Percentiles rank a stretch among this genome's conserved stretches.
Evolutionary conservation across 1,140 invertebrate genomes (phyloP).

Genomic region (Wiebesia pumilae): DNA sequence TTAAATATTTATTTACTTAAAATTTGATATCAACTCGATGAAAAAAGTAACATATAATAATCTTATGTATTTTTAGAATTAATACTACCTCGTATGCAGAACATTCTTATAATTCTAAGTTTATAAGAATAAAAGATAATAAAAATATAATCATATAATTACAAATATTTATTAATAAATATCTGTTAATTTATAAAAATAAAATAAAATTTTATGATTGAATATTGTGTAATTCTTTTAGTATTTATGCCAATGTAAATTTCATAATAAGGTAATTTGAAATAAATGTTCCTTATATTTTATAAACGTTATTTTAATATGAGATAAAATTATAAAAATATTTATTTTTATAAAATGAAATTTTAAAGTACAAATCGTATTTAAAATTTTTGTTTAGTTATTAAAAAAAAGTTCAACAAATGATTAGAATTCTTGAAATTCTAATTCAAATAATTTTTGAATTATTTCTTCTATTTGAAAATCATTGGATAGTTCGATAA

Average conservation of each 20-base stretch:
- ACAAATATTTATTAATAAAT: constrained; percentile 38
- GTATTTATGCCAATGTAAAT: neutral
- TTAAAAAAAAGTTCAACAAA: neutral
- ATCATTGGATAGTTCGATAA: constrained; percentile 67
- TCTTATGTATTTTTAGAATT: too few species aligned
- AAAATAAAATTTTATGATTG: neutral
- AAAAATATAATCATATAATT: too few species aligned
- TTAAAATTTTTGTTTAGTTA: constrained; percentile 5
- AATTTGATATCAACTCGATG: too few species aligned
- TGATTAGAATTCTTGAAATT: constrained; percentile 69
- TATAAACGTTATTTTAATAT: neutral
- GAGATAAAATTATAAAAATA: constrained; percentile 10
- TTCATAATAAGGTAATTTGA: neutral
- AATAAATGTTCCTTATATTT: neutral
- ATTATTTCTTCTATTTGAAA: constrained; percentile 69
- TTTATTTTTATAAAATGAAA: constrained; percentile 15
- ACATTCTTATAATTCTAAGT: too few species aligned
- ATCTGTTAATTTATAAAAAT: neutral
- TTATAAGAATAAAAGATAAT: too few species aligned
- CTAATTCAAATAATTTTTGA: constrained; percentile 68
- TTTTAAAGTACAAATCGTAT: neutral
- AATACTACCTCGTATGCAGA: too few species aligned
- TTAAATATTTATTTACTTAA: too few species aligned
- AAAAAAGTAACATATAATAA: too few species aligned
- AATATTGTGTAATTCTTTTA: neutral